Conservation (phyloP, 2,797 vertebrate genomes). For the Chaetophractus vellerosus region DNA sequence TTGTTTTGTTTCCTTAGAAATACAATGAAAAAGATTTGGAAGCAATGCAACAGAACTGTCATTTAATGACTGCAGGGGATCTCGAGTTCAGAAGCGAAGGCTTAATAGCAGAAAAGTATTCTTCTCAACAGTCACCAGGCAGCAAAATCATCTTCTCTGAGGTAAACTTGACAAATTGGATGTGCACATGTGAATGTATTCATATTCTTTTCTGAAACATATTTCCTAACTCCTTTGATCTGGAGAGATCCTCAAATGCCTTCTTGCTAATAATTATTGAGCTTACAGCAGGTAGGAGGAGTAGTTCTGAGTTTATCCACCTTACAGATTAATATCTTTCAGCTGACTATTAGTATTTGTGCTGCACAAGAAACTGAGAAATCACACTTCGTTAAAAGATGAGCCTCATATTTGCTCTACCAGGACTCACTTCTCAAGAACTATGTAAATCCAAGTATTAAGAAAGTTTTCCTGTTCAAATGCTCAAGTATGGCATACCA, state of each 20-base stretch:
- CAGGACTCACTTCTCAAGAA: background rate
- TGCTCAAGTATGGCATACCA: background rate
- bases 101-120: slow-evolving; percentile 92
- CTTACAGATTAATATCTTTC: background rate
- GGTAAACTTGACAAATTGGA: slow-evolving; percentile 87
- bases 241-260: background rate
- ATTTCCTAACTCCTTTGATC: slow-evolving; percentile 37
- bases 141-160: slow-evolving; percentile 93
- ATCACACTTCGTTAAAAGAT: background rate
- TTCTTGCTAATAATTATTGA: background rate
- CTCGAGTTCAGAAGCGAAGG: slow-evolving; percentile 92
- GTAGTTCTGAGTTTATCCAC: background rate
- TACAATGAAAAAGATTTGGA: slow-evolving; percentile 94
- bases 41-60: slow-evolving; percentile 93
- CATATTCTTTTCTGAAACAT: background rate
- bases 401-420: background rate
- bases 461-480: background rate
- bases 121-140: slow-evolving; percentile 92
- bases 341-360: background rate
- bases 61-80: slow-evolving; percentile 92
- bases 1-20: slow-evolving; percentile 90
- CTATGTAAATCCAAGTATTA: background rate
- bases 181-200: slow-evolving; percentile 2
- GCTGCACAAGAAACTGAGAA: background rate
- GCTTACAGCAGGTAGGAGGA: background rate